These are phyloP conservation scores for Phrynocephalus guinanensis DNA, from an alignment of 2,797 vertebrate species.

Conservation along the genomic window DNA sequence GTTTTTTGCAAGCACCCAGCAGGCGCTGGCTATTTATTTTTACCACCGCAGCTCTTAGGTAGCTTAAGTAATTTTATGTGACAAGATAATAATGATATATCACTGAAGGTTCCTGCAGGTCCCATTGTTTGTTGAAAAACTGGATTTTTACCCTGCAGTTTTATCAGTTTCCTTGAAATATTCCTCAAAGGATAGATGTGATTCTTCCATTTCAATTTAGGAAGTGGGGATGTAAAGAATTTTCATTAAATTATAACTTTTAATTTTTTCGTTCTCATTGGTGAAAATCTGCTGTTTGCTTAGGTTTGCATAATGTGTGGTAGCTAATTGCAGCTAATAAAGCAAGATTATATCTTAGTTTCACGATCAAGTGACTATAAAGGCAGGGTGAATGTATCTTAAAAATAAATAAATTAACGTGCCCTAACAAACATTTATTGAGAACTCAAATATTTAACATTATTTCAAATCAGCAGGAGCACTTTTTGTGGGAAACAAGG, in stretches of 20 bases:
- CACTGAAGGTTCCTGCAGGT: not conserved
- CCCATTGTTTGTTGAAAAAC: not conserved
- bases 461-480: not conserved
- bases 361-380: no score
- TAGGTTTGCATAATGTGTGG: no score
- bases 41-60: not conserved
- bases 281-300: not conserved
- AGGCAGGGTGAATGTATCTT: no score
- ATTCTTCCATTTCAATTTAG: not conserved
- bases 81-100: constrained; percentile 7
- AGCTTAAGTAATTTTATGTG: constrained; percentile 1
- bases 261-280: no score
- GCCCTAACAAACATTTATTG: not conserved
- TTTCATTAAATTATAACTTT: not conserved
- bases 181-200: not conserved
- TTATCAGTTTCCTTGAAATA: not conserved
- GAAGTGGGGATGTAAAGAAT: not conserved
- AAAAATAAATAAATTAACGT: not conserved
- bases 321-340: no score
- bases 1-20: constrained; percentile 1
- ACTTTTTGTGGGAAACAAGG: not conserved
- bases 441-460: not conserved
- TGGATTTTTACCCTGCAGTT: not conserved
- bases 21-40: not conserved
- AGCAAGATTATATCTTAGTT: no score